phyloP scores from a whole-genome alignment of 2,888 invertebrate genomes.

The Lymantria dispar region DNA sequence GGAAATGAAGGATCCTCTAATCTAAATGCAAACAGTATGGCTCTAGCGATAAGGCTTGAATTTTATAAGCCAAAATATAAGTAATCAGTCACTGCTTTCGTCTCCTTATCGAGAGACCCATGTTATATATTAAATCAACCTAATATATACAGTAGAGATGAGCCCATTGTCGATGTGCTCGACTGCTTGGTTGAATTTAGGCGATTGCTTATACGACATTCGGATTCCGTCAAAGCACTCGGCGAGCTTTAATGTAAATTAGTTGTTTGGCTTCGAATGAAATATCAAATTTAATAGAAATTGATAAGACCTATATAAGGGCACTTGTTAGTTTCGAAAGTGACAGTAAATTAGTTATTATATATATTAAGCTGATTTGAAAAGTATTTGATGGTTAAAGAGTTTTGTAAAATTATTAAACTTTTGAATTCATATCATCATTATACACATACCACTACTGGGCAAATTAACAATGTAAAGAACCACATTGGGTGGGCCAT shows the following conservation, averaged over 20 bases:
- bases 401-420: too few species aligned
- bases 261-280: background rate
- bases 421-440: too few species aligned
- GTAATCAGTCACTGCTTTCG: slow-evolving; percentile 31
- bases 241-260: background rate
- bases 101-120: slow-evolving; percentile 23
- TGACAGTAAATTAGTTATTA: too few species aligned
- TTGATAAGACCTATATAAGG: background rate
- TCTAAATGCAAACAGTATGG: slow-evolving; percentile 37
- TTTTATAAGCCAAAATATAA: slow-evolving; percentile 35
- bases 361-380: too few species aligned
- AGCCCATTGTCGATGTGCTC: slow-evolving; percentile 14
- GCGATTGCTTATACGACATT: slow-evolving; percentile 11
- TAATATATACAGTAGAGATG: slow-evolving; percentile 25
- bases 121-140: slow-evolving; percentile 36
- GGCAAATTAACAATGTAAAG: too few species aligned
- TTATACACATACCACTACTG: too few species aligned
- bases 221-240: background rate
- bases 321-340: too few species aligned
- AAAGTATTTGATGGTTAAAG: too few species aligned
- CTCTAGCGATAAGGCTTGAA: slow-evolving; percentile 17
- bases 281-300: background rate
- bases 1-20: slow-evolving; percentile 21
- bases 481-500: too few species aligned
- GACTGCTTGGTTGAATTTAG: slow-evolving; percentile 17